These are phyloP conservation scores for Podarcis raffonei DNA, from an alignment of 2,113 vertebrate genomes.

Conservation along the genomic window DNA sequence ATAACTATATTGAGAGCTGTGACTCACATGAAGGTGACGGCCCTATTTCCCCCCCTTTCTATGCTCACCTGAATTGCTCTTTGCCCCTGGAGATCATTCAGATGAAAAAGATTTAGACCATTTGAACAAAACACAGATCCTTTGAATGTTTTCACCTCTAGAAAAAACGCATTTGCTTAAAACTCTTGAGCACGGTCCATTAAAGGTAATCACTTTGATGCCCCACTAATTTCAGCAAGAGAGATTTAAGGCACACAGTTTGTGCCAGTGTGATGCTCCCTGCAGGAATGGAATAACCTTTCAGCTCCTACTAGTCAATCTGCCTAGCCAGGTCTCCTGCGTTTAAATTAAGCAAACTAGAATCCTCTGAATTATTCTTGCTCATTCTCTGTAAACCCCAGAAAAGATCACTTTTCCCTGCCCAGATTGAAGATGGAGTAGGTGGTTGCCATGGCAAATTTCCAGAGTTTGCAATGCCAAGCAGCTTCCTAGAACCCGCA, in stretches of 20 bases:
- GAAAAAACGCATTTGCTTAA: neutral
- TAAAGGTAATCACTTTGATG: neutral
- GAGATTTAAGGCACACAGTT: neutral
- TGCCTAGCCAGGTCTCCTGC: neutral
- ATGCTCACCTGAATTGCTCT: neutral
- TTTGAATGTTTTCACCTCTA: neutral
- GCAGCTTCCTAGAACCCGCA: neutral
- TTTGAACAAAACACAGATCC: neutral
- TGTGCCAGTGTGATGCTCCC: neutral
- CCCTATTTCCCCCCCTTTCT: neutral
- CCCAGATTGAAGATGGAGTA: neutral
- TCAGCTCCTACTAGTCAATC: neutral
- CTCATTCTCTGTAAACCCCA: neutral
- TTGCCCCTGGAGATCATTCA: neutral
- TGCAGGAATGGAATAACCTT: neutral
- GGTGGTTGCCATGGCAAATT: neutral
- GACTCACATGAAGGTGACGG: neutral
- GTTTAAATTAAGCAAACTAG: neutral
- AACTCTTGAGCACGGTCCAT: neutral
- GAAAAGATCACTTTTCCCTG: neutral
- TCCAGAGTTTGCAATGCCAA: neutral
- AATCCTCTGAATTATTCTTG: neutral
- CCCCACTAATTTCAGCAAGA: neutral
- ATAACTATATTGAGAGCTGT: neutral
- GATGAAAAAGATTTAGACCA: neutral